Evolutionary conservation across 2,888 invertebrate genomes (phyloP), one percentile per base, ranked within the genome.

Genomic region (Volucella zonaria): DNA sequence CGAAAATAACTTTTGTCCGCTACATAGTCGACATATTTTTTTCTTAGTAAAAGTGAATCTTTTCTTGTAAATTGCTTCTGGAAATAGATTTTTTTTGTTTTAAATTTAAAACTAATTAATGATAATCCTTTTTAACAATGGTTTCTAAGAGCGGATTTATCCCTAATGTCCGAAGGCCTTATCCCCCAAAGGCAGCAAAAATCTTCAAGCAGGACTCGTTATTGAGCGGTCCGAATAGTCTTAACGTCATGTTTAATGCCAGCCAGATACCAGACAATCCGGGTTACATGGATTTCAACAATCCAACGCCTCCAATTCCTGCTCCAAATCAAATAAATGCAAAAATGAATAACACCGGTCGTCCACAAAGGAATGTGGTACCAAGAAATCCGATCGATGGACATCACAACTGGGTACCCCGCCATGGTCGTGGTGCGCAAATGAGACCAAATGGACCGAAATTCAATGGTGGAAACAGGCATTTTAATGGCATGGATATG

Each of bases 261-360:
- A 90, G 89, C 80, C 92, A 92, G 85, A 91, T 92, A 87, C 91
- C 91, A 40, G 91, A 91, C 78, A 92, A 92, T 88, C 90, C 91
- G 2, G 91, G 92, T 0, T 92, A 91, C 77, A 89, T 91, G 82
- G 92, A 92, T 82, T 91, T 91, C 45, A 92, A 91, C 76, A 90
- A 89, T 52, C 91, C 91, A 43, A 87, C 89, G 3, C 89, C 90
- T 52, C 88, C 88, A 23, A 87, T 88, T 56, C 78, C 75, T 1
- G 86, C 77, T 18, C 80, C 75, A 45, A 88, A 82, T 70, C 51
- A 75, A 70, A 71, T 54, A 38, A 67, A 66, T 0, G 67, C 54
- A 14, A 80, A 85, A 51, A 76, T 47, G 1, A 77, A 75, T 64
- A 67, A 68, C 64, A 49, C 66, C 43, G 74, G 45, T 1, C 54